phyloP scores from a whole-genome alignment of 1,140 invertebrate genomes.

The Leptestheria dahalacensis region DNA sequence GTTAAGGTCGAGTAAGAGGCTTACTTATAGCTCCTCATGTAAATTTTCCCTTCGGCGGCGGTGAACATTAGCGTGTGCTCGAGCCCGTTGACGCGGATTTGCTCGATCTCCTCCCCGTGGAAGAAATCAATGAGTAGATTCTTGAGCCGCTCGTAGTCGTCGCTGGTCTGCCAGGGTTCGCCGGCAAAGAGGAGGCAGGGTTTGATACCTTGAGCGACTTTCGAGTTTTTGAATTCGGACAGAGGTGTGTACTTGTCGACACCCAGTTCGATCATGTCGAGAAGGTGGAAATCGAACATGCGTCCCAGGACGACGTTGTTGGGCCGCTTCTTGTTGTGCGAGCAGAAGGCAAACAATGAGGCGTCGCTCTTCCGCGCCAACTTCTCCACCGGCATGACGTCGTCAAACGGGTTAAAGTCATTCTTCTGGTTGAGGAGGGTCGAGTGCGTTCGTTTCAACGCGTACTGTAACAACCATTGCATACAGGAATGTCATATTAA shows the following conservation, averaged over 20 bases:
- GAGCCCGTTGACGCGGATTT: slow-evolving; percentile 73
- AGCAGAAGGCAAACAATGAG: slow-evolving; percentile 75
- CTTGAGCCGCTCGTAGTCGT: slow-evolving; percentile 62
- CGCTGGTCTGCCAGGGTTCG: slow-evolving; percentile 67
- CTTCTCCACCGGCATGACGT: slow-evolving; percentile 61
- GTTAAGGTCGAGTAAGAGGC: slow-evolving; percentile 14
- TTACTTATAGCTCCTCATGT: slow-evolving; percentile 70
- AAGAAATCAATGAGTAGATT: slow-evolving; percentile 89
- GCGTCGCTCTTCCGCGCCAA: slow-evolving; percentile 74
- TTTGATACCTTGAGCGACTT: slow-evolving; percentile 67
- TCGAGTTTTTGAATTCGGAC: slow-evolving; percentile 60
- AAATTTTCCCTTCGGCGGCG: slow-evolving; percentile 59
- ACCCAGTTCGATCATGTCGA: slow-evolving; percentile 94
- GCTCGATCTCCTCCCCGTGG: slow-evolving; percentile 61
- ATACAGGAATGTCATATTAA: neutral
- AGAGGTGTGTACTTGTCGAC: slow-evolving; percentile 66
- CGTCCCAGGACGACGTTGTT: slow-evolving; percentile 79
- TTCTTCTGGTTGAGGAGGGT: slow-evolving; percentile 63
- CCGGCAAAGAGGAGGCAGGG: slow-evolving; percentile 88
- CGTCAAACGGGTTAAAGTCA: slow-evolving; percentile 73
- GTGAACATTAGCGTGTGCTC: slow-evolving; percentile 87
- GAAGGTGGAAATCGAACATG: slow-evolving; percentile 70
- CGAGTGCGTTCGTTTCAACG: slow-evolving; percentile 68
- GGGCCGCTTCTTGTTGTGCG: slow-evolving; percentile 86
- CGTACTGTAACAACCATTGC: slow-evolving; percentile 5